Base-by-base conservation (phyloP, 2,113 vertebrate genomes). In the Hypocryptadius cinnamomeus region DNA sequence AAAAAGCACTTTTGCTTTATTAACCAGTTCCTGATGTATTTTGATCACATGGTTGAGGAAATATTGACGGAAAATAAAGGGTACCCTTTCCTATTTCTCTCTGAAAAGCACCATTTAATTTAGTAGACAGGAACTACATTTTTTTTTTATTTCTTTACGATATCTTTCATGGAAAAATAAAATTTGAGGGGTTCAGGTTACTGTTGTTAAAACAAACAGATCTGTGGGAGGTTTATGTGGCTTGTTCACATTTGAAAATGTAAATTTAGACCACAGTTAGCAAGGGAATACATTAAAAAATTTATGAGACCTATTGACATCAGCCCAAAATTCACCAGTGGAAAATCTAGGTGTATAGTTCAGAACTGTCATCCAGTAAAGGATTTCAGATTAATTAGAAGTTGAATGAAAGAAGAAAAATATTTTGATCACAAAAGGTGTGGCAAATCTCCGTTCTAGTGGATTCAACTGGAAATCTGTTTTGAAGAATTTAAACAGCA, bases 81-180 rank as follows among this genome's bases (percentile, higher is more conserved):
- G 33, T 68, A 69, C 22, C 14, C 35, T 65, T 85, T 71, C 57
- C 21, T 89, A 37, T 42, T 93, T 92, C 56, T 82, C 47, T 81
- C 48, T 81, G 33, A 92, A 94, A 94, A 84, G 48, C 44, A 54
- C 25, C 54, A 69, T 90, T 91, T 94, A 50, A 94, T 69, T 90
- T 59, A 31, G 35, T 37, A 77, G 73, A 64, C 39, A 57, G 54
- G 42, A 95, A 57, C 35, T 45, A 48, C 13, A 64, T 78, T 92
- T 93, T 44, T 94, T 95, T 92, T 94, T 95, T 89, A 42, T 90
- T 95, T 90, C 48, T 90, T 89, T 88, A 94, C 12, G 40, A 80
- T 79, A 84, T 82, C 69, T 95, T 81, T 45, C 42, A 89, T 48
- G 76, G 35, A 85, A 92, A 77, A 87, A 64, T 51, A 74, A 87